Evolutionary conservation across 2,797 vertebrate genomes (phyloP).

Genomic region (Otus scops): DNA sequence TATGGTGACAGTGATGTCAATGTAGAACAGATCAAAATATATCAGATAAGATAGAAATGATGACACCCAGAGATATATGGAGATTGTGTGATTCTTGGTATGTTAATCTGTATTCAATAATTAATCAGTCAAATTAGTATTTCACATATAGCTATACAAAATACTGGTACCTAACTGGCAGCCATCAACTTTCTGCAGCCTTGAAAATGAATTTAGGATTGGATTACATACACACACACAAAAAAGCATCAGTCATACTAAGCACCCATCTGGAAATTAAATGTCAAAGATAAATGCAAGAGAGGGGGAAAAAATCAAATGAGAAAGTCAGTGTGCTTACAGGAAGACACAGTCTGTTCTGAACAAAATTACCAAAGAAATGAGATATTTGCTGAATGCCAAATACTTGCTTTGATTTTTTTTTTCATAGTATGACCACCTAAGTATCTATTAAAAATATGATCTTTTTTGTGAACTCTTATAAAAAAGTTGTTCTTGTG

Average conservation of each 20-base stretch:
- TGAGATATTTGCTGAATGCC: slow-evolving; percentile 37
- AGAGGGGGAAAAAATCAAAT: slow-evolving; percentile 28
- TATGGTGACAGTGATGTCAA: slow-evolving; percentile 38
- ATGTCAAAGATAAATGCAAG: slow-evolving; percentile 72
- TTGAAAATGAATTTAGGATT: slow-evolving; percentile 49
- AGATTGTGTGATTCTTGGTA: not conserved
- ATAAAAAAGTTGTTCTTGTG: not conserved
- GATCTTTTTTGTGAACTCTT: not conserved
- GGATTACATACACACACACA: slow-evolving; percentile 11
- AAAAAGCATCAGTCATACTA: slow-evolving; percentile 63
- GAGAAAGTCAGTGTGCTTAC: slow-evolving; percentile 55
- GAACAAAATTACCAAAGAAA: slow-evolving; percentile 61
- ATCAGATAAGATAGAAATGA: not conserved
- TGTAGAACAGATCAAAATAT: not conserved
- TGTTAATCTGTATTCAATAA: not conserved
- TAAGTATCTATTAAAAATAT: not conserved
- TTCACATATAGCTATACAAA: not conserved
- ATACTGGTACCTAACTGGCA: not conserved
- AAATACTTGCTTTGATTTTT: slow-evolving; percentile 13
- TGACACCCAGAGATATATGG: not conserved
- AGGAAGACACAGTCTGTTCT: slow-evolving; percentile 63
- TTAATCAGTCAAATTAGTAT: not conserved
- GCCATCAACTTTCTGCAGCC: not conserved
- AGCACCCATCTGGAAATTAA: slow-evolving; percentile 73
- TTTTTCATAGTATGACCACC: not conserved